Evolutionary conservation across 30 jellyfish, hydroid and myxozoan species (phyloP).

Genomic region (Cassiopea xamachana): DNA sequence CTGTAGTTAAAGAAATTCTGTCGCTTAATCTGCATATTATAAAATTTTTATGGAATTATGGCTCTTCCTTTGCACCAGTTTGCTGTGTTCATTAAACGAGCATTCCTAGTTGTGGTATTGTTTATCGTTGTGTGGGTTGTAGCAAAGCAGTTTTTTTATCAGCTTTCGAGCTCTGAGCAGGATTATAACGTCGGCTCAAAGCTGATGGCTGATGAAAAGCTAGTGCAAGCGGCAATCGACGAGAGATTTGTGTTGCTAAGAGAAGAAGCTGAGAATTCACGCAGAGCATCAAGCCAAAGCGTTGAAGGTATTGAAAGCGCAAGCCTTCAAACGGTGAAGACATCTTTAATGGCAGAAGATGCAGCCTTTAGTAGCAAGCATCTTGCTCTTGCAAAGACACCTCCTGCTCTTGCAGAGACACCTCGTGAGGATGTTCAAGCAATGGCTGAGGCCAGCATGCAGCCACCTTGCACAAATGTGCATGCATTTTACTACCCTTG

Average conservation of each 20-base stretch:
- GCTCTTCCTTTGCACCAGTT: background rate
- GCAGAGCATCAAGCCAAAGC: background rate
- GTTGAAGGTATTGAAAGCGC: background rate
- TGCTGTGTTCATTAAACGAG: background rate
- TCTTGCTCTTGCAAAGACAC: too few species aligned
- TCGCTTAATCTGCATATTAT: too few species aligned
- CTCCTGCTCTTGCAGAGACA: background rate
- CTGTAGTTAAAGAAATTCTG: too few species aligned
- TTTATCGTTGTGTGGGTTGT: background rate
- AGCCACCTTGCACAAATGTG: conserved; percentile 73
- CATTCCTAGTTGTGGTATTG: too few species aligned
- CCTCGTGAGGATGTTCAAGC: background rate
- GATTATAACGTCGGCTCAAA: background rate
- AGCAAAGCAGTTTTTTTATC: background rate
- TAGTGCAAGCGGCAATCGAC: background rate
- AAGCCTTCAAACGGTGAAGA: background rate
- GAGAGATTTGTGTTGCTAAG: background rate
- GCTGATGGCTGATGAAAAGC: background rate
- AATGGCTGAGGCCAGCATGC: background rate
- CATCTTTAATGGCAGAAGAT: background rate
- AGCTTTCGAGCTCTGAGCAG: background rate
- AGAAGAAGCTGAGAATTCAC: background rate
- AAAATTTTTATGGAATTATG: too few species aligned
- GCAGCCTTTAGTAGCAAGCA: background rate
- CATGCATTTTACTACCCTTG: conserved; percentile 95